phyloP scores from a whole-genome alignment of 2,113 vertebrate genomes.

The Lota lota region DNA sequence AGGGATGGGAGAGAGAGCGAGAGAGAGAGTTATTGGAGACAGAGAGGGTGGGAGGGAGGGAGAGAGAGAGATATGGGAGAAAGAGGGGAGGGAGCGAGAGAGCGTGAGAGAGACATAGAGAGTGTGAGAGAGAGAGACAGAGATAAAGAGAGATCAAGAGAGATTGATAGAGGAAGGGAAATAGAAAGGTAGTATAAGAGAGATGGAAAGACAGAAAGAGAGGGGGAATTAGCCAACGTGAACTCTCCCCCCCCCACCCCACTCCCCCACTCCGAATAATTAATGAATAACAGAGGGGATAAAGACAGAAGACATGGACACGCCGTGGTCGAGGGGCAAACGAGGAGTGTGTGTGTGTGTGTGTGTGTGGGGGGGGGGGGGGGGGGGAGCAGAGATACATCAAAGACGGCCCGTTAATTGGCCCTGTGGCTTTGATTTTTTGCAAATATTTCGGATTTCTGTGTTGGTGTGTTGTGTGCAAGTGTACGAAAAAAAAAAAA shows the following conservation, averaged over 20 bases:
- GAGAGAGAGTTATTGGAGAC: background rate
- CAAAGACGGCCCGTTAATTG: slow-evolving; percentile 98
- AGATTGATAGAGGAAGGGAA: slow-evolving; percentile 80
- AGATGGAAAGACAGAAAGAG: slow-evolving; percentile 93
- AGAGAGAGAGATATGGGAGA: background rate
- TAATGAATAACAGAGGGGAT: slow-evolving; percentile 99
- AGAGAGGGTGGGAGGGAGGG: background rate
- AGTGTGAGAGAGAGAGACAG: slow-evolving; percentile 53
- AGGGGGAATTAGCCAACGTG: slow-evolving; percentile 93
- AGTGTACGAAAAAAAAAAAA: no score
- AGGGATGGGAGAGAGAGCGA: background rate
- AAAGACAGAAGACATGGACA: slow-evolving; percentile 94
- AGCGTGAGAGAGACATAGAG: slow-evolving; percentile 14
- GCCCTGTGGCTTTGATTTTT: slow-evolving; percentile 99
- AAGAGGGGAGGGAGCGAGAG: background rate
- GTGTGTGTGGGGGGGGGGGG: no score
- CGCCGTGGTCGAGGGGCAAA: slow-evolving; percentile 88
- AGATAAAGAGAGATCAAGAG: slow-evolving; percentile 18
- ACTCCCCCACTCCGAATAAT: slow-evolving; percentile 91
- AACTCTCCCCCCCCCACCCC: slow-evolving; percentile 84
- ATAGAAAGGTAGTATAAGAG: slow-evolving; percentile 95
- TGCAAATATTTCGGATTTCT: slow-evolving; percentile 99
- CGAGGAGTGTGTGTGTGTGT: slow-evolving; percentile 32
- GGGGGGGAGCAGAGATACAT: slow-evolving; percentile 83
- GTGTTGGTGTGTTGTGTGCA: no score